Evolutionary conservation across 2,888 invertebrate species (phyloP).

Genomic region (Parascotia fuliginaria): DNA sequence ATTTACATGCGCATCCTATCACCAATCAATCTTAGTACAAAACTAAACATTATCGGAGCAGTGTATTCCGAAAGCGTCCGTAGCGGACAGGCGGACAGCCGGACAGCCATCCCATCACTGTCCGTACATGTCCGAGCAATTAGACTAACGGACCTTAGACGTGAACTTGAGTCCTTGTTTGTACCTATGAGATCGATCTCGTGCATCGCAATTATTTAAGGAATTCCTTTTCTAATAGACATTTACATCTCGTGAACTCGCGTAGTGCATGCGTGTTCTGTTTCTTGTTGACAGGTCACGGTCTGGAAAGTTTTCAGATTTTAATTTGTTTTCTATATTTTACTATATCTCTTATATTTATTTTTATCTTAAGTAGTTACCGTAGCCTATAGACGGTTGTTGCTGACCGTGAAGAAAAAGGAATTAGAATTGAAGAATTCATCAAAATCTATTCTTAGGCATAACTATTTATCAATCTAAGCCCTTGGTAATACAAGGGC

Average conservation of each 20-base stretch:
- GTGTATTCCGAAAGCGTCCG: constrained; percentile 62
- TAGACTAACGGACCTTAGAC: constrained; percentile 67
- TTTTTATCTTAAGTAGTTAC: too few relatives aligned
- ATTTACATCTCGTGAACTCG: constrained; percentile 14
- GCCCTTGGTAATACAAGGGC: too few relatives aligned
- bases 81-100: constrained; percentile 42
- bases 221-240: constrained; percentile 29
- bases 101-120: constrained; percentile 68
- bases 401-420: too few relatives aligned
- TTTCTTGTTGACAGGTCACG: background rate
- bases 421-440: too few relatives aligned
- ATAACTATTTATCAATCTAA: too few relatives aligned
- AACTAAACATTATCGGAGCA: constrained; percentile 56
- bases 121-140: constrained; percentile 64
- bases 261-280: background rate
- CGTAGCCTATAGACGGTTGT: too few relatives aligned
- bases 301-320: background rate
- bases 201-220: constrained; percentile 42
- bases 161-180: constrained; percentile 54
- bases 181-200: constrained; percentile 40
- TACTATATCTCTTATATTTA: too few relatives aligned
- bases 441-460: too few relatives aligned
- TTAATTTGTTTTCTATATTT: background rate
- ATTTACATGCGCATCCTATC: constrained; percentile 55
- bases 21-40: constrained; percentile 56